phyloP scores from a whole-genome alignment of 2,113 vertebrate species.

The Beaufortia kweichowensis region DNA sequence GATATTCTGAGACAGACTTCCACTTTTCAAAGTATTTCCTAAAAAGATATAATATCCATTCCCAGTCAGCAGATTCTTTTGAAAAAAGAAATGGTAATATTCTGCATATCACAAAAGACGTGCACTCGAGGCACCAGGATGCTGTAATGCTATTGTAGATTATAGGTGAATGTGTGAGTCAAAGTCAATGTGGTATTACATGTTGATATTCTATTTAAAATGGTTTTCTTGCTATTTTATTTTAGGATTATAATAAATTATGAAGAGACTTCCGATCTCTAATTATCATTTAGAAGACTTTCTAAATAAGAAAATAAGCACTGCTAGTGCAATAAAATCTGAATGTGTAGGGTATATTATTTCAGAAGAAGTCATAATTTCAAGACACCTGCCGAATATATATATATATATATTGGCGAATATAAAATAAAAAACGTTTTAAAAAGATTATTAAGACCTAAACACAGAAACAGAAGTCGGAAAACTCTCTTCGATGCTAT shows the following conservation, averaged over 20 bases:
- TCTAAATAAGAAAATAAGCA: not conserved
- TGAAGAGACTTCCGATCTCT: not conserved
- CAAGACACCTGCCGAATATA: too few species aligned
- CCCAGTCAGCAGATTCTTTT: constrained; percentile 12
- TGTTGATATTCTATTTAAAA: not conserved
- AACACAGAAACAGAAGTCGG: too few species aligned
- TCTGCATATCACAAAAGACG: not conserved
- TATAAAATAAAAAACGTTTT: too few species aligned
- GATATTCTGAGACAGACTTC: not conserved
- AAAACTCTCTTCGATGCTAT: too few species aligned
- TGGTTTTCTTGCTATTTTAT: constrained; percentile 3
- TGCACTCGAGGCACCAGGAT: not conserved
- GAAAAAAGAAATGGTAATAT: constrained; percentile 3
- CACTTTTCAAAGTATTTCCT: not conserved
- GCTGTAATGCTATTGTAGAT: not conserved
- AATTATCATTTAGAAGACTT: not conserved
- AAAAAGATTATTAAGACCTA: too few species aligned
- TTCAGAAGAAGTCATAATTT: too few species aligned
- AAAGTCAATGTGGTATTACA: constrained; percentile 18
- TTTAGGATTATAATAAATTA: not conserved
- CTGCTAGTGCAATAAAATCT: not conserved
- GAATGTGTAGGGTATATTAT: not conserved
- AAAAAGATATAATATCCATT: not conserved
- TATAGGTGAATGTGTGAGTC: not conserved
- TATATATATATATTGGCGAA: too few species aligned